Evolutionary conservation across 1,140 invertebrate genomes (phyloP).

Genomic region (Hylaeus volcanicus): DNA sequence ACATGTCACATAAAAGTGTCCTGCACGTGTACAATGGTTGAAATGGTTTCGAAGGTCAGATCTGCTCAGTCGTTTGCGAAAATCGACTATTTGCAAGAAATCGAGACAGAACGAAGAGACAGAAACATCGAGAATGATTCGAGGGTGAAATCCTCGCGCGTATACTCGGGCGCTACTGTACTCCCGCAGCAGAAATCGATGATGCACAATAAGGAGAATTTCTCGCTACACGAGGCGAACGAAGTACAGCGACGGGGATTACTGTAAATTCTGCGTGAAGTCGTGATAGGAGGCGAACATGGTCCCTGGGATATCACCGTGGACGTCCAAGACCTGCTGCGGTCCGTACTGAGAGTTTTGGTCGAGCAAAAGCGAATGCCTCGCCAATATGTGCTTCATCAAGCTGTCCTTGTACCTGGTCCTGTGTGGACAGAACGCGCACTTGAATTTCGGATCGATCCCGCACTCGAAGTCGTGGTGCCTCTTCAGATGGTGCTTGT

Average conservation of each 20-base stretch:
- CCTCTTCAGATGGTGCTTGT: slow-evolving; percentile 78
- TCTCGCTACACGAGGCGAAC: too few relatives aligned
- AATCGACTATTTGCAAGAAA: too few relatives aligned
- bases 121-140: too few relatives aligned
- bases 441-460: slow-evolving; percentile 82
- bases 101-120: too few relatives aligned
- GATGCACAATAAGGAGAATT: too few relatives aligned
- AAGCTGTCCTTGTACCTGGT: slow-evolving; percentile 82
- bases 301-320: slow-evolving; percentile 30
- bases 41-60: too few relatives aligned
- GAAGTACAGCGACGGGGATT: too few relatives aligned
- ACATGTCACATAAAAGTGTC: background rate
- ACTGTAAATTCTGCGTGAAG: slow-evolving; percentile 45
- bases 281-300: slow-evolving; percentile 52
- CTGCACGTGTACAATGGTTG: background rate
- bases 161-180: too few relatives aligned
- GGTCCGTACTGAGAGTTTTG: slow-evolving; percentile 58
- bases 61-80: too few relatives aligned
- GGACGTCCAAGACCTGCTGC: slow-evolving; percentile 47
- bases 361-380: slow-evolving; percentile 67
- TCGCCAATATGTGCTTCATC: slow-evolving; percentile 73
- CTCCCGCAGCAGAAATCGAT: too few relatives aligned
- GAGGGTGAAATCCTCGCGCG: too few relatives aligned
- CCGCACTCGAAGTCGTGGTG: slow-evolving; percentile 83
- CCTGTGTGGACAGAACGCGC: slow-evolving; percentile 81